Evolutionary conservation across 2,888 invertebrate genomes (phyloP), one percentile per base, ranked within the genome.

Genomic region (Linnaemya tessellans): DNA sequence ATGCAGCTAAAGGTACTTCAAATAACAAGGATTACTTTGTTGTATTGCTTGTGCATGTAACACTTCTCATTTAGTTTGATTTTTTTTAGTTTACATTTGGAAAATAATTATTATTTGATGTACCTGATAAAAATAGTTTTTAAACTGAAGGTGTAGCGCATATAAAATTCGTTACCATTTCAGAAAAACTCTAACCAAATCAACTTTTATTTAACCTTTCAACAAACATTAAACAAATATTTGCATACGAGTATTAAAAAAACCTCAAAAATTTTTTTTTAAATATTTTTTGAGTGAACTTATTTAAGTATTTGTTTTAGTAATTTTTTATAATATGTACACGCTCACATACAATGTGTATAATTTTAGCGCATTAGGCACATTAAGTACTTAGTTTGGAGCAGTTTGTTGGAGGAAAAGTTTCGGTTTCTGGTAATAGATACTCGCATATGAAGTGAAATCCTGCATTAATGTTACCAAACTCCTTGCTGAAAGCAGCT

Each of bases 351-450:
- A 46, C 43, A 68, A 22, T 73, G 38, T 60, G 68, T 62, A 56
- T 56, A 79, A 62, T 46, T 74, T 73, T 25, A 60, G 43, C 67
- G 83, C 74, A 74, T 84, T 67, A 68, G 83, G 41, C 60, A 74
- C 15, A 73, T 73, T 58, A 73, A 75, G 49, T 51, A 65, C 64
- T 51, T 25, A 62, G 41, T 64, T 62, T 74, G 11, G 35, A 73
- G 41, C 25, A 62, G 68, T 74, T 84, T 65, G 43, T 46, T 35
- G 1, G 56, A 68, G 62, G 49, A n/a, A 73, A 73, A 79, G 68
- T 79, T 84, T 68, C 62, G 49, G 49, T 79, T 68, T 49, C n/a
- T 46, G 18, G 18, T 22, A 13, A 3, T 43, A 43, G 51, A 30
- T 43, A 43, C 22, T 22, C 18, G 20, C 41, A 38, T 38, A 51